Base-by-base conservation (phyloP, 2,888 invertebrate species). In the Willowsia nigromaculata region DNA sequence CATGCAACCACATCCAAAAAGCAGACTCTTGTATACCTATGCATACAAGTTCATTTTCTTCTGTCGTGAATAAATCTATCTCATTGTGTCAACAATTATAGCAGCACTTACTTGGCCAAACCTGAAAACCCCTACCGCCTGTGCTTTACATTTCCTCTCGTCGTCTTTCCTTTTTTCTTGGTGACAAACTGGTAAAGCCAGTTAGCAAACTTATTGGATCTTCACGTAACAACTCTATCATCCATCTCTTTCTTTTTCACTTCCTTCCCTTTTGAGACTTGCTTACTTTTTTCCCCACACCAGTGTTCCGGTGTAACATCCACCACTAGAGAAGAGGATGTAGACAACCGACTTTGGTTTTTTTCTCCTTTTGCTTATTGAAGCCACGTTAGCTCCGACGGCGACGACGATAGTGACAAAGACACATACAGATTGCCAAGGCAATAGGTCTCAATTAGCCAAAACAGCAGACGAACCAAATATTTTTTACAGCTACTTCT, bases 51-150 rank as follows among this genome's bases (percentile, higher is more conserved):
- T 80, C 47, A 85, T 74, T 76, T 76, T 62, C 40, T 76, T 40
- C 15, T 62, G 25, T 37, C 37, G 5, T 40, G 30, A 37, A 37
- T 80, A 59, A 80, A 37, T 40, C 59, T 59, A 59, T 25, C n/a
- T 40, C 22, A 85, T 89, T 90, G 87, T 89, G 87, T 90, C 90
- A 89, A 89, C 90, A 90, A 90, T 90, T 90, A 90, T 86, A 89
- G 47, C 59, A 80, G 83, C 90, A 83, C 47, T 82, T 83, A 71
- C 82, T 62, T 74, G 47, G 47, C 18, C 68, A 33, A 33, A 65
- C 50, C 47, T 82, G 5, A 65, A 62, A 25, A 74, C 11, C 1
- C 18, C 1, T 22, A 37, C 15, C 40, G 1, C 18, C 18, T 82
- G 27, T 43, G 30, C 53, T 30, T 13, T 65, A 5, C 43, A 68